Percentiles rank a stretch among this genome's conserved stretches.
Conservation (phyloP, 2,113 vertebrate genomes). For the Mus pahari region DNA sequence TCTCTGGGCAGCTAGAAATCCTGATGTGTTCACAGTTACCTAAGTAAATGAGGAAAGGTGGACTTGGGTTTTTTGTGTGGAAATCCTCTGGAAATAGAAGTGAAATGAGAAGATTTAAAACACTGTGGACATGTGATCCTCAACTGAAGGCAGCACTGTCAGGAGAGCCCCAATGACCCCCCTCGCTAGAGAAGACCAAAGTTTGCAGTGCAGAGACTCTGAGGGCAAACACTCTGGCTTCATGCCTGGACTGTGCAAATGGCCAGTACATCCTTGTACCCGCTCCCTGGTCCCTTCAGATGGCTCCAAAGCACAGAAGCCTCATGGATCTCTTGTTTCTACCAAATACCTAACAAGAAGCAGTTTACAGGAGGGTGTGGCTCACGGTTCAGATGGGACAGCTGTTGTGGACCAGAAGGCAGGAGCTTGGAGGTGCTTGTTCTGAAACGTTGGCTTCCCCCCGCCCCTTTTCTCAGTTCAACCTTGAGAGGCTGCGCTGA, state of each 20-base stretch:
- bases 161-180: slow-evolving; percentile 6
- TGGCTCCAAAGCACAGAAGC: not conserved
- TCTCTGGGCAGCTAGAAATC: not conserved
- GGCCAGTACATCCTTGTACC: not conserved
- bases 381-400: not conserved
- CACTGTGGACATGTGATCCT: not conserved
- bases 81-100: slow-evolving; percentile 31
- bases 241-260: not conserved
- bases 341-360: not conserved
- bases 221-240: not conserved
- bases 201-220: not conserved
- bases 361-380: not conserved
- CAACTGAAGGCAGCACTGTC: not conserved
- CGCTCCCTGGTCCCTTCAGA: not conserved
- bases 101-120: slow-evolving; percentile 28
- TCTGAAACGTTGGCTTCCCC: not conserved
- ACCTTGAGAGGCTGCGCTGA: not conserved
- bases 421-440: no score
- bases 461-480: not conserved
- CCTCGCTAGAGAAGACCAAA: not conserved
- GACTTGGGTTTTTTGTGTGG: not conserved
- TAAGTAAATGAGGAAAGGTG: not conserved
- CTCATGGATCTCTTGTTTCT: not conserved
- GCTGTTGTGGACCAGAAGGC: no score
- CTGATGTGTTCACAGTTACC: not conserved